Evolutionary conservation across 2,888 invertebrate species (phyloP).

Genomic region (Cremastinae sp.): DNA sequence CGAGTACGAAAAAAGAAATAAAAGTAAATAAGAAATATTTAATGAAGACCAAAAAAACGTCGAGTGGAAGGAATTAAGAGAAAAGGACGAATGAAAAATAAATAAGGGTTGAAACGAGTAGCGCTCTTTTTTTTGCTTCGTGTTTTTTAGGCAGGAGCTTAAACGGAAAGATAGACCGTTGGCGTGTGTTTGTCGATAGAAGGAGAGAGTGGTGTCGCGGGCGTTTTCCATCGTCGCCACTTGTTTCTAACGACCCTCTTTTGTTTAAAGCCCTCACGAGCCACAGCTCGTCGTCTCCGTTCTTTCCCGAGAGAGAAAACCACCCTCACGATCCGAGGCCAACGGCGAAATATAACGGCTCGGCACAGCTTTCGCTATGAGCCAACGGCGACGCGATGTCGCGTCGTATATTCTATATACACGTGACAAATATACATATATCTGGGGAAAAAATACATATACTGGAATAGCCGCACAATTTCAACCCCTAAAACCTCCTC

Average conservation of each 20-base stretch:
- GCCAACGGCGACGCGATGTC: slow-evolving; percentile 49
- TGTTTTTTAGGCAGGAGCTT: slow-evolving; percentile 7
- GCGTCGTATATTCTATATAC: slow-evolving; percentile 29
- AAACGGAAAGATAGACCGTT: slow-evolving; percentile 39
- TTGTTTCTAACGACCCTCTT: slow-evolving; percentile 77
- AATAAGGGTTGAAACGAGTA: slow-evolving; percentile 13
- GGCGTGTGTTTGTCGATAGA: slow-evolving; percentile 70
- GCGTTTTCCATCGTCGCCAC: slow-evolving; percentile 76
- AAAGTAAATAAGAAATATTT: not conserved
- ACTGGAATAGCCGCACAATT: slow-evolving; percentile 29
- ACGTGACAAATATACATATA: slow-evolving; percentile 1
- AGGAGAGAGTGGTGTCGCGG: slow-evolving; percentile 69
- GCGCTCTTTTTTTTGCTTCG: not conserved
- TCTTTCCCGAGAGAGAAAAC: slow-evolving; percentile 45
- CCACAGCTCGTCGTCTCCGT: slow-evolving; percentile 39
- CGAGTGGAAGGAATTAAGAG: too few relatives aligned
- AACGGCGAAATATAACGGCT: slow-evolving; percentile 31
- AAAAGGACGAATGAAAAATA: slow-evolving; percentile 2
- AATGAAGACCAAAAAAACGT: not conserved
- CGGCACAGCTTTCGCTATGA: slow-evolving; percentile 35
- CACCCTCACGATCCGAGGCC: slow-evolving; percentile 47
- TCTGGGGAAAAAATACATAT: not conserved
- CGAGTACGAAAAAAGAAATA: too few relatives aligned
- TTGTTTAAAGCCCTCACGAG: slow-evolving; percentile 74
- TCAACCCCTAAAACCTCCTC: slow-evolving; percentile 35